These are phyloP conservation scores for Sebastolobus alascanus DNA, from an alignment of 2,797 vertebrate species.

Conservation along the genomic window DNA sequence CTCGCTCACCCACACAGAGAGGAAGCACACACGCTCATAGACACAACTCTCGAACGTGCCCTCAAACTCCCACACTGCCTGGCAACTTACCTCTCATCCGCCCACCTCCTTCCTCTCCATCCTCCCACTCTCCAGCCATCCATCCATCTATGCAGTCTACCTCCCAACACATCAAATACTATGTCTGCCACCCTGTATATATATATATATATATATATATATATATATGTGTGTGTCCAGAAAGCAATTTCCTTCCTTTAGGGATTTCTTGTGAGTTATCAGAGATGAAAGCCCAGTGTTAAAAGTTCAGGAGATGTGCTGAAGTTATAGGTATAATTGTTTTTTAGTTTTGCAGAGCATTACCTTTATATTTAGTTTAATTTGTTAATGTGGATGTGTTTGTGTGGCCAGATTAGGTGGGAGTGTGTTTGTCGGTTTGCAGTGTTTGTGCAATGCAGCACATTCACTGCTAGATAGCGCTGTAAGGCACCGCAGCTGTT, in stretches of 20 bases:
- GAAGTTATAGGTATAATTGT: not conserved
- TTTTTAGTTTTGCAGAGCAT: not conserved
- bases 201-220: too few relatives aligned
- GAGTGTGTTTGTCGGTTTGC: slow-evolving; percentile 32
- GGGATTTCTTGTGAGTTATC: not conserved
- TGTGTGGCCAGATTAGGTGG: slow-evolving; percentile 7
- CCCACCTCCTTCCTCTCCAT: slow-evolving; percentile 43
- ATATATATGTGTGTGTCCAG: not conserved
- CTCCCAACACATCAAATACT: slow-evolving; percentile 31
- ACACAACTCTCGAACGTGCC: slow-evolving; percentile 67
- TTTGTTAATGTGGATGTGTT: not conserved
- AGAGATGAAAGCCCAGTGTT: not conserved
- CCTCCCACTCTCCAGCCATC: slow-evolving; percentile 40
- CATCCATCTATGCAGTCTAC: slow-evolving; percentile 21
- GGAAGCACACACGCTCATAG: slow-evolving; percentile 37
- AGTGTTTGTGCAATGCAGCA: slow-evolving; percentile 39
- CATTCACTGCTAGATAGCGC: slow-evolving; percentile 49
- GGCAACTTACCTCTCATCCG: slow-evolving; percentile 64
- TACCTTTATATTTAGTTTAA: not conserved
- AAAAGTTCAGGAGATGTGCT: not conserved
- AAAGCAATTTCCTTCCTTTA: not conserved
- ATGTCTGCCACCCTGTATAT: not conserved
- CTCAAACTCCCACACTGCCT: slow-evolving; percentile 71
- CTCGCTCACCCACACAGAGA: slow-evolving; percentile 66
- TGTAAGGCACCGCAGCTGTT: slow-evolving; percentile 38